phyloP scores from a whole-genome alignment of 2,888 invertebrate species.

The Amblyjoppa proteus region DNA sequence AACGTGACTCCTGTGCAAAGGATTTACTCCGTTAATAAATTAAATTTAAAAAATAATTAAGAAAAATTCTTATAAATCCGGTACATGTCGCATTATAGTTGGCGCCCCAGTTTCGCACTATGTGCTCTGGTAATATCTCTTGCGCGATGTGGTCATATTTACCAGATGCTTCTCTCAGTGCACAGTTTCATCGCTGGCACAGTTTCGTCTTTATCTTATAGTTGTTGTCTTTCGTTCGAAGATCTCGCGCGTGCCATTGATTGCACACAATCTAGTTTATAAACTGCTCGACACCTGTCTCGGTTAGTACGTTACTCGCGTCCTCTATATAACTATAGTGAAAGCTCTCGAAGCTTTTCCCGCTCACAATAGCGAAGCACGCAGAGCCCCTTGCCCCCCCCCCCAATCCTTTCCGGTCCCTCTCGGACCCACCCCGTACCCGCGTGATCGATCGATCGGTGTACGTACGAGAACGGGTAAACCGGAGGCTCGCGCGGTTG shows the following conservation, averaged over 20 bases:
- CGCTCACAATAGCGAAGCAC: neutral
- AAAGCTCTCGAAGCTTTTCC: constrained; percentile 5
- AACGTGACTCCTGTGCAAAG: no score
- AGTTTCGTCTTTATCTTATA: neutral
- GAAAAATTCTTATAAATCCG: no score
- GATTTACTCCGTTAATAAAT: no score
- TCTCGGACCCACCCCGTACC: neutral
- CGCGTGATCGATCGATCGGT: constrained; percentile 30
- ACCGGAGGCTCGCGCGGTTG: neutral
- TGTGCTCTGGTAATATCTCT: neutral
- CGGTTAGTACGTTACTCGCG: neutral
- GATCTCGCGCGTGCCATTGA: neutral
- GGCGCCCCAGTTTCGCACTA: no score
- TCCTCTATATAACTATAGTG: neutral
- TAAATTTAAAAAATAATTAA: no score
- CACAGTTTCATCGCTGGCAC: neutral
- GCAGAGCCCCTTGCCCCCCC: neutral
- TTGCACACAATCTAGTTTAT: neutral
- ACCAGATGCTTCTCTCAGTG: no score
- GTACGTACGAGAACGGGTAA: neutral
- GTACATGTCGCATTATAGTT: no score
- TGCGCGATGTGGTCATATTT: neutral
- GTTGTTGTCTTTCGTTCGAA: neutral
- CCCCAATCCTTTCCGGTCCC: neutral
- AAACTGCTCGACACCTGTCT: neutral